phyloP scores from a whole-genome alignment of 1,140 invertebrate species.

The Megalopta genalis region DNA sequence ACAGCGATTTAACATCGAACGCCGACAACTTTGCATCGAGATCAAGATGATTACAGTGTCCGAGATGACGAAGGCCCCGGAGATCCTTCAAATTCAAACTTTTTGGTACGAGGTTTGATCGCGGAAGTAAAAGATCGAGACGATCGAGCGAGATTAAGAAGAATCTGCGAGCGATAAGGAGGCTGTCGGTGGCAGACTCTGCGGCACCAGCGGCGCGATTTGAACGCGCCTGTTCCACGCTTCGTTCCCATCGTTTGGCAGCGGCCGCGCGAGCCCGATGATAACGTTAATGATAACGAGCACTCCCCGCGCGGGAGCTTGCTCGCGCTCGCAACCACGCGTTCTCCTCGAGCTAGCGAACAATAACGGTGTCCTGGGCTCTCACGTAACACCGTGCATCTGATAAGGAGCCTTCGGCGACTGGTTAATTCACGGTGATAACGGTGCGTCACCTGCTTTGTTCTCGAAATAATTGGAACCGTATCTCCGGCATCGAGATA shows the following conservation, averaged over 20 bases:
- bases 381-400: slow-evolving; percentile 8
- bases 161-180: not conserved
- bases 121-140: not conserved
- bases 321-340: not conserved
- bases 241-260: not conserved
- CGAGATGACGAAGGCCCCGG: no score
- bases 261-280: not conserved
- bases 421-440: not conserved
- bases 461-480: not conserved
- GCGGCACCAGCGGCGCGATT: slow-evolving; percentile 18
- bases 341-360: not conserved
- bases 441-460: slow-evolving; percentile 7
- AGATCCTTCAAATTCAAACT: no score
- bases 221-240: not conserved
- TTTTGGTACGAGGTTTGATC: not conserved
- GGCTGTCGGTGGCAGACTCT: slow-evolving; percentile 4
- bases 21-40: not conserved
- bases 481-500: not conserved
- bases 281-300: not conserved
- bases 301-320: no score
- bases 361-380: not conserved
- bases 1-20: no score
- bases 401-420: slow-evolving; percentile 5
- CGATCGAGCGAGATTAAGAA: slow-evolving; percentile 9
- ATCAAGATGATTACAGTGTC: not conserved